Base-by-base conservation (phyloP, 2,888 invertebrate species). In the Nebria salina region DNA sequence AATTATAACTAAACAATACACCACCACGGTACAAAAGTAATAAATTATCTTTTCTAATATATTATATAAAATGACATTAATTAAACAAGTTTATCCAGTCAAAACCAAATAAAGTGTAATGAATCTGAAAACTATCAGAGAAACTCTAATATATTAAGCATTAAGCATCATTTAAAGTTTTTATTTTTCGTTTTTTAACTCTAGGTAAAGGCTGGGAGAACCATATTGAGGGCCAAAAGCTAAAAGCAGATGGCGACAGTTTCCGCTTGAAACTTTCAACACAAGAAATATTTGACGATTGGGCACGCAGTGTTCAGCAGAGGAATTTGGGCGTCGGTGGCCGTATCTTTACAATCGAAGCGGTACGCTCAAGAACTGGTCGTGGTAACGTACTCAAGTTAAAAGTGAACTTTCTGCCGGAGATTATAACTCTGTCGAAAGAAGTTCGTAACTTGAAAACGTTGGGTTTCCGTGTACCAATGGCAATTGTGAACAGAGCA, bases 401-500 rank as follows among this genome's bases (percentile, higher is more conserved):
- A 82, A 95, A 96, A 88, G 96, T 96, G 0, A 99, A 99, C 91
- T 99, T 99, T 88, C 91, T 98, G 82, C 98, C 98, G 0, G 99
- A 99, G 89, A 98, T 99, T 86, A 99, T 99, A 83, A 98, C 98
- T 0, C 91, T 99, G 65, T 97, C 98, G 66, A 99, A 99, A 89
- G 99, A 99, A 93, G 99, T 98, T 43, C 93, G 98, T 75, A 98
- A 99, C 89, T 91, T 99, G 87, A 97, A 98, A 87, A 97, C 96
- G 89, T 92, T 99, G 77, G 98, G 98, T 83, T 98, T 98, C 90
- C 94, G 99, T 84, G 98, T 99, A 64, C 99, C 99, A 1, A 89
- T 99, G 86, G 97, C 98, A 0, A 99, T 99, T 84, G 98, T 99
- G 43, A 99, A 99, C 90, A 99, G 98, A 89, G 99, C 99, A 4